Evolutionary conservation across 2,888 invertebrate species (phyloP).

Genomic region (Drosophila rellima): DNA sequence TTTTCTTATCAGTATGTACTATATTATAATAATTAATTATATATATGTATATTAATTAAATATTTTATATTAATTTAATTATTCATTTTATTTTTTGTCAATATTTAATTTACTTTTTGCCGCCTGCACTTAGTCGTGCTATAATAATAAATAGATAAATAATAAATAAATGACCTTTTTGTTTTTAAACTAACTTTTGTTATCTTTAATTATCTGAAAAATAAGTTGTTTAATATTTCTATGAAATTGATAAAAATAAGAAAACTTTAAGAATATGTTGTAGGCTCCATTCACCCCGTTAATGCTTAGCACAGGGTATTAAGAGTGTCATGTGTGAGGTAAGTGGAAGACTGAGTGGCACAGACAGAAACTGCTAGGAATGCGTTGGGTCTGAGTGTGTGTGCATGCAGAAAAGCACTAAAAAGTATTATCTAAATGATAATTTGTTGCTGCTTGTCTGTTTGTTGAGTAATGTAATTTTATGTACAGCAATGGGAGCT

Average conservation of each 20-base stretch:
- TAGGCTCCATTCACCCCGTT: background rate
- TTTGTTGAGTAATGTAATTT: slow-evolving; percentile 79
- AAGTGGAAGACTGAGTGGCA: slow-evolving; percentile 47
- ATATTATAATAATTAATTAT: no score
- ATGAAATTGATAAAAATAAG: background rate
- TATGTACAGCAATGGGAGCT: slow-evolving; percentile 66
- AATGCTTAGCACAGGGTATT: slow-evolving; percentile 35
- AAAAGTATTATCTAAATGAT: slow-evolving; percentile 81
- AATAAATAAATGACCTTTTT: no score
- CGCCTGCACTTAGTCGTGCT: no score
- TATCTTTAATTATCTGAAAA: background rate
- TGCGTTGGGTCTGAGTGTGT: slow-evolving; percentile 23
- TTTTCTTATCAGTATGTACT: no score
- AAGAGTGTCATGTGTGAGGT: slow-evolving; percentile 59
- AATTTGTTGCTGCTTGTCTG: slow-evolving; percentile 75
- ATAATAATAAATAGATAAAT: no score
- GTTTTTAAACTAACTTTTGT: no score
- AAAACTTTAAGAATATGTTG: background rate
- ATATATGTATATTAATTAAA: no score
- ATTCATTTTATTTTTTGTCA: no score
- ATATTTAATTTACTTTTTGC: no score
- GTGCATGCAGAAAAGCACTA: slow-evolving; percentile 72
- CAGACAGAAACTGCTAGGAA: slow-evolving; percentile 9
- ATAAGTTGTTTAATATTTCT: background rate
- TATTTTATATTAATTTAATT: no score